Evolutionary conservation across 2,888 invertebrate species (phyloP).

Genomic region (Diachrysia chrysitis): DNA sequence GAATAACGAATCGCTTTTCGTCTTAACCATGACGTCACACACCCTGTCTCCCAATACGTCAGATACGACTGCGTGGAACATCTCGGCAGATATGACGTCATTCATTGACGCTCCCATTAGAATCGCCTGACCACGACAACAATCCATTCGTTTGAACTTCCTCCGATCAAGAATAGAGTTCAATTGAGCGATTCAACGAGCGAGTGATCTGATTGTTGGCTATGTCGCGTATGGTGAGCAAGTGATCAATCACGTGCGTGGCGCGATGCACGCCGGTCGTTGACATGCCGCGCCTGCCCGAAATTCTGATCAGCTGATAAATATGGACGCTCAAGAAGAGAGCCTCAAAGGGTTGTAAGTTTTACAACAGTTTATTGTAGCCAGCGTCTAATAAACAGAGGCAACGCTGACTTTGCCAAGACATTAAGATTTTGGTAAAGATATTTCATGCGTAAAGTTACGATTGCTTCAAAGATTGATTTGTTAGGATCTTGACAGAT

Average conservation of each 20-base stretch:
- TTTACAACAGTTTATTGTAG: not conserved
- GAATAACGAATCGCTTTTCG: not conserved
- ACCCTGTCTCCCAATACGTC: conserved; percentile 8
- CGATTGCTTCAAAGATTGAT: not conserved
- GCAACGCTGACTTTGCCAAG: not conserved
- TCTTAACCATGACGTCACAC: conserved; percentile 34
- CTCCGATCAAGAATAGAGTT: conserved; percentile 24
- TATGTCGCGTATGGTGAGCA: conserved; percentile 55
- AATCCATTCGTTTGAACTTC: conserved; percentile 13
- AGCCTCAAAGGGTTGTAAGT: not conserved
- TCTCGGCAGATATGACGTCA: conserved; percentile 18
- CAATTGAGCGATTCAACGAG: conserved; percentile 30
- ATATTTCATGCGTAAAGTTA: not conserved
- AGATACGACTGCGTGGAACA: not conserved
- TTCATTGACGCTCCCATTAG: conserved; percentile 7
- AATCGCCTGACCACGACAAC: conserved; percentile 26
- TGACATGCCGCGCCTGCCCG: conserved; percentile 43
- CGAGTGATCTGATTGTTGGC: conserved; percentile 32
- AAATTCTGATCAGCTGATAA: conserved; percentile 48
- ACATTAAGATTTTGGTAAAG: not conserved
- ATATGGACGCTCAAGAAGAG: conserved; percentile 4
- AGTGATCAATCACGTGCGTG: conserved; percentile 58
- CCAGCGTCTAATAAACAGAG: conserved; percentile 1
- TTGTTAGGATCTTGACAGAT: not conserved
- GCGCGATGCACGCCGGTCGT: conserved; percentile 51